Percentiles rank a stretch among this genome's conserved stretches.
These are phyloP conservation scores for Polydrusus tereticollis DNA, from an alignment of 2,888 invertebrate species.

Conservation along the genomic window DNA sequence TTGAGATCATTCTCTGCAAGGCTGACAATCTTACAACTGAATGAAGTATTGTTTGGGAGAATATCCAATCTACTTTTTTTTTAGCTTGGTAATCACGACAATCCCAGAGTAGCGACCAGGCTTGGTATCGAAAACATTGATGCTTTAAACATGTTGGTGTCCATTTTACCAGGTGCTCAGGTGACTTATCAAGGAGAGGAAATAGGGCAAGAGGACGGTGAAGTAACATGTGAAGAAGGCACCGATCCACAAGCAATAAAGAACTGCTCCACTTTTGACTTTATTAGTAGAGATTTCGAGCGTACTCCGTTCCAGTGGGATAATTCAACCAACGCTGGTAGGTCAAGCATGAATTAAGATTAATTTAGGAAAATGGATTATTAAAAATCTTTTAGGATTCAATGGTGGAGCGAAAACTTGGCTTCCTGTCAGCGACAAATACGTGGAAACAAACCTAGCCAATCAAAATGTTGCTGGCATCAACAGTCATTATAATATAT, in stretches of 20 bases:
- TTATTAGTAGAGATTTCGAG: conserved; percentile 76
- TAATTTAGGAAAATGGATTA: background rate
- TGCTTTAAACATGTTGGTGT: conserved; percentile 84
- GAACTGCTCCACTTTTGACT: conserved; percentile 65
- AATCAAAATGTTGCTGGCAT: conserved; percentile 63
- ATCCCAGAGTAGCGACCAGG: conserved; percentile 77
- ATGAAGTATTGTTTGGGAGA: no score
- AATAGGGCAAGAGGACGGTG: conserved; percentile 71
- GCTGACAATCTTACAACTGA: no score
- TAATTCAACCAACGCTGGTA: background rate
- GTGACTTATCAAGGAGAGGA: conserved; percentile 91
- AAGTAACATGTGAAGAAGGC: conserved; percentile 68
- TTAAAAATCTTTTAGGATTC: conserved; percentile 67
- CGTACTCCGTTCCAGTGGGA: no score
- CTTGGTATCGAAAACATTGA: conserved; percentile 78
- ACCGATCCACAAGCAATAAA: conserved; percentile 65
- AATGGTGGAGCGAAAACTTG: conserved; percentile 69
- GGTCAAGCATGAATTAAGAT: background rate
- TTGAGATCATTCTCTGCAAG: no score
- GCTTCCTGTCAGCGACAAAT: conserved; percentile 77
- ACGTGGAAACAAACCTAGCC: conserved; percentile 71
- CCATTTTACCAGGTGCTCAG: conserved; percentile 85
- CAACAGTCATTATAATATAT: background rate
- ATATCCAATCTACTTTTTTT: no score
- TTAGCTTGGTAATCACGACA: conserved; percentile 83